Conservation (phyloP, 2,797 vertebrate species). For the Danio albolineatus region DNA sequence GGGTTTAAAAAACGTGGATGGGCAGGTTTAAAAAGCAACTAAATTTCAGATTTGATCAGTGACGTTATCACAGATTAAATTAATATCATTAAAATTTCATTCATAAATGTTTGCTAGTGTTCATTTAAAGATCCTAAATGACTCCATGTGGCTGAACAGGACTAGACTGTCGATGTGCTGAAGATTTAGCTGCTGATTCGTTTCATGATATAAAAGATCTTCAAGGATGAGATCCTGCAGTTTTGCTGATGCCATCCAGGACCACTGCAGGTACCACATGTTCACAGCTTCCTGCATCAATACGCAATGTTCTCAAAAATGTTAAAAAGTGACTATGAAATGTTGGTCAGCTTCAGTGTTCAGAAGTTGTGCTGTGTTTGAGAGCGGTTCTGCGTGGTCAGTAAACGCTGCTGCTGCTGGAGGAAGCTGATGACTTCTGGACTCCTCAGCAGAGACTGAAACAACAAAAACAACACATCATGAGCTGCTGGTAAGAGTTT, state of each 20-base stretch:
- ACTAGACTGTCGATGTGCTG: neutral
- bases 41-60: neutral
- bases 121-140: constrained; percentile 6
- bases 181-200: neutral
- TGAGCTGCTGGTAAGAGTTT: neutral
- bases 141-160: neutral
- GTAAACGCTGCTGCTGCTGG: constrained; percentile 92
- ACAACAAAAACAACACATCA: constrained; percentile 35
- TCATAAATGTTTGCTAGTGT: neutral
- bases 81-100: neutral
- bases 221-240: neutral
- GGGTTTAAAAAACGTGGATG: neutral
- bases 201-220: constrained; percentile 8
- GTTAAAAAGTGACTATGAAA: neutral
- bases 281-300: neutral
- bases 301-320: neutral
- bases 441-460: constrained; percentile 93
- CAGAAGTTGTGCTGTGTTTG: constrained; percentile 88
- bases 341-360: constrained; percentile 59
- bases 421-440: constrained; percentile 96
- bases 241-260: neutral
- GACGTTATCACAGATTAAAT: neutral
- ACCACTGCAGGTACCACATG: neutral
- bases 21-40: neutral
- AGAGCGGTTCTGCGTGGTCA: constrained; percentile 87